A percentile compares a stretch with the other conserved stretches of the same genome.
phyloP scores from a whole-genome alignment of 2,113 vertebrate genomes.

The Mungos mungo region DNA sequence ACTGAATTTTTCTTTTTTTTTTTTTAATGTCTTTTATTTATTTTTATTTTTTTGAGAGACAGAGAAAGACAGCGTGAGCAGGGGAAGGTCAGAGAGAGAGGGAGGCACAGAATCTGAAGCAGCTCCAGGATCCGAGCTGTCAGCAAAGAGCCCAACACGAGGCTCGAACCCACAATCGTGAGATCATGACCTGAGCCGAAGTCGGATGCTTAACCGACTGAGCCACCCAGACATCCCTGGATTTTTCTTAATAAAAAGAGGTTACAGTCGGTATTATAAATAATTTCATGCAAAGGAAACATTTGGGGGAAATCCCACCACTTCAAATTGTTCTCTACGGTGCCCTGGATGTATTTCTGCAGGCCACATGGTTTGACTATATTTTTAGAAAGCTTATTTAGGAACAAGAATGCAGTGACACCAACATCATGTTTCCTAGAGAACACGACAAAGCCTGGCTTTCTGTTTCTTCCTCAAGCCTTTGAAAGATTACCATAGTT shows the following conservation, averaged over 20 bases:
- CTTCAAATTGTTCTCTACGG: neutral
- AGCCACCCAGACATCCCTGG: neutral
- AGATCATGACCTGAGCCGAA: no score
- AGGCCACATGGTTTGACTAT: neutral
- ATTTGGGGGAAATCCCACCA: neutral
- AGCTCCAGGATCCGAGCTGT: no score
- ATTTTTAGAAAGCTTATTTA: conserved; percentile 50
- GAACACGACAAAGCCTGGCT: neutral
- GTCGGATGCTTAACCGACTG: no score
- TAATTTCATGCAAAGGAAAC: neutral
- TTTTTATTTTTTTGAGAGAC: no score
- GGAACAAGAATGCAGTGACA: neutral
- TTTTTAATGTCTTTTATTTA: no score
- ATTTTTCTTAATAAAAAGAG: neutral
- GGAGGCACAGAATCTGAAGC: no score
- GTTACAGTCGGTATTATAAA: neutral
- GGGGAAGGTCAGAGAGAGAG: no score
- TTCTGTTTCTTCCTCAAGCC: neutral
- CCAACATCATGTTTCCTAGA: neutral
- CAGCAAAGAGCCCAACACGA: no score
- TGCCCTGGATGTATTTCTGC: neutral
- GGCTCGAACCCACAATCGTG: no score
- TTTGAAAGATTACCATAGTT: neutral
- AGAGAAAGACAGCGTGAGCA: no score
- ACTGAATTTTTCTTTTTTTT: neutral